Evolutionary conservation across 2,797 vertebrate species (phyloP).

Genomic region (Enteromius unitaeniatus): DNA sequence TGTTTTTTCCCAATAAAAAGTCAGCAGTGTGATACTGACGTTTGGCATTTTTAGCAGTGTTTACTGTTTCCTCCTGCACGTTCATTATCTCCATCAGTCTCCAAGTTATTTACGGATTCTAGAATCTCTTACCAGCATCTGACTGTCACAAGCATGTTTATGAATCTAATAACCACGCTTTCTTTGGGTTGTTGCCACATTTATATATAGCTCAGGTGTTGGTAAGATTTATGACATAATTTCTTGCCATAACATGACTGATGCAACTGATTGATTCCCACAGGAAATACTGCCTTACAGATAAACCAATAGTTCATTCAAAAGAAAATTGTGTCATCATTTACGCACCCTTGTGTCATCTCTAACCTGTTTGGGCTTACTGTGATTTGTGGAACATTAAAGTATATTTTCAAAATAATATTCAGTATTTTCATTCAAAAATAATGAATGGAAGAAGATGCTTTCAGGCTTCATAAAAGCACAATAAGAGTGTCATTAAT

Average conservation of each 20-base stretch:
- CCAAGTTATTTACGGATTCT: conserved; percentile 54
- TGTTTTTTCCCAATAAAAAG: not conserved
- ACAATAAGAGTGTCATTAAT: not conserved
- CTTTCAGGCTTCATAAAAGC: not conserved
- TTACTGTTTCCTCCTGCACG: conserved; percentile 47
- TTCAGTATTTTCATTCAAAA: not conserved
- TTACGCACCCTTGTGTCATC: not conserved
- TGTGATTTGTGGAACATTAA: not conserved
- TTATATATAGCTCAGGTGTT: conserved; percentile 24
- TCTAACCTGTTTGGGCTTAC: not conserved
- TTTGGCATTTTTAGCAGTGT: conserved; percentile 60
- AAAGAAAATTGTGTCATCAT: not conserved
- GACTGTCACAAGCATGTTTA: conserved; percentile 25
- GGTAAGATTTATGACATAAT: conserved; percentile 17
- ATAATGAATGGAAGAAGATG: not conserved
- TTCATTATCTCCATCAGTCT: conserved; percentile 56
- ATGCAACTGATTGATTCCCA: conserved; percentile 7
- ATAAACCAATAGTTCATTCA: not conserved
- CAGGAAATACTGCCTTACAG: not conserved
- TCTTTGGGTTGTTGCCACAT: not conserved
- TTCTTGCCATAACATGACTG: conserved; percentile 4
- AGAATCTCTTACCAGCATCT: not conserved
- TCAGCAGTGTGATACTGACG: conserved; percentile 49
- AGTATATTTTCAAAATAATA: not conserved
- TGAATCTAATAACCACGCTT: conserved; percentile 32